Percentiles rank a stretch among this genome's conserved stretches.
Conservation (phyloP, 1,140 invertebrate genomes). For the Portunus trituberculatus region DNA sequence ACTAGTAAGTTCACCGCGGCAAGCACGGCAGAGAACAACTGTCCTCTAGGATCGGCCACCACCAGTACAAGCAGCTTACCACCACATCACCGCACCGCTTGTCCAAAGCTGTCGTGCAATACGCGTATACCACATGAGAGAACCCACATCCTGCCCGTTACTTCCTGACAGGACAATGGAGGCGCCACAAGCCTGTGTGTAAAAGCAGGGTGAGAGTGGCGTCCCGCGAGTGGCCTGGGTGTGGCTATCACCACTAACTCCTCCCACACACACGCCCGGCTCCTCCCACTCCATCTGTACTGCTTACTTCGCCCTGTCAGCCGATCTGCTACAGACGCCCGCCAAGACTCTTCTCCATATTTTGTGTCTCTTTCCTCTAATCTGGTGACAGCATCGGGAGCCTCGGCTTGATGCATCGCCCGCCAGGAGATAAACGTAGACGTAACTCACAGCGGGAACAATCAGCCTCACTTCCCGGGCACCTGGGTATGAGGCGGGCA, state of each 20-base stretch:
- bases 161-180: not conserved
- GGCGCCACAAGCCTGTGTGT: not conserved
- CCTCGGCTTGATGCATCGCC: slow-evolving; percentile 15
- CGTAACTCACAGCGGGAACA: not conserved
- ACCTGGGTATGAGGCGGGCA: not conserved
- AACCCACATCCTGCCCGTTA: not conserved
- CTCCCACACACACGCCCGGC: not conserved
- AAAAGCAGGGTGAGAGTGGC: not conserved
- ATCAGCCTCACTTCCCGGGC: not conserved
- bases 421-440: not conserved
- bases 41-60: too few relatives aligned
- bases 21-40: too few relatives aligned
- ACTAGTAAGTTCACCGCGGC: too few relatives aligned
- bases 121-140: not conserved
- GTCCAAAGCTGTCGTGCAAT: not conserved
- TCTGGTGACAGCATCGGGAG: slow-evolving; percentile 8
- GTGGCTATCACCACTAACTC: not conserved
- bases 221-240: not conserved
- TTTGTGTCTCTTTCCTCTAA: slow-evolving; percentile 12
- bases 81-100: not conserved
- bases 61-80: not conserved
- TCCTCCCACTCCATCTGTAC: not conserved
- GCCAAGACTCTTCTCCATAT: not conserved
- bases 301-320: not conserved
- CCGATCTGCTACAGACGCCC: not conserved